Conservation (phyloP, 2,888 invertebrate genomes). For the Acrocera orbiculus region DNA sequence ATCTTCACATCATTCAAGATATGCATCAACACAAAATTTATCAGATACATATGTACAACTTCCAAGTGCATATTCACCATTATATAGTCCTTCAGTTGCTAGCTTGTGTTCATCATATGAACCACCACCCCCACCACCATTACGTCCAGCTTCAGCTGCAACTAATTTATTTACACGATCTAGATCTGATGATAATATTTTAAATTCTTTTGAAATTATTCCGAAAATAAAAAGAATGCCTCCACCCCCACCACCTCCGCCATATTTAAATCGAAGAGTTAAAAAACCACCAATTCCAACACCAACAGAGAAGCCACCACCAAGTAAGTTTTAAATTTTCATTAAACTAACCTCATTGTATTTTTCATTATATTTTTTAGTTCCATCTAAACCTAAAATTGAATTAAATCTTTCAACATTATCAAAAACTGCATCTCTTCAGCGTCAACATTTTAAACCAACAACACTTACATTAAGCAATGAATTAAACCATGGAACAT, state of each 20-base stretch:
- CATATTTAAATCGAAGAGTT: conserved; percentile 29
- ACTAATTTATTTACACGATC: conserved; percentile 44
- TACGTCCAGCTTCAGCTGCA: conserved; percentile 31
- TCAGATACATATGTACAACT: conserved; percentile 57
- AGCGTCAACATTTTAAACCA: conserved; percentile 36
- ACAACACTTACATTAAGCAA: conserved; percentile 26
- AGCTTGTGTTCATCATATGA: conserved; percentile 46
- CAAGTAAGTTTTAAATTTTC: conserved; percentile 22
- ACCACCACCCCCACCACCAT: conserved; percentile 47
- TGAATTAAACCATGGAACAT: conserved; percentile 14
- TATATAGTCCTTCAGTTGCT: conserved; percentile 47
- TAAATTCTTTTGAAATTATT: conserved; percentile 44
- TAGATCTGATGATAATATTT: conserved; percentile 65
- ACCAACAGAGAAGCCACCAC: conserved; percentile 31
- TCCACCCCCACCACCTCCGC: conserved; percentile 40
- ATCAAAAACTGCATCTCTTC: no score
- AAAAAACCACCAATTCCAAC: conserved; percentile 35
- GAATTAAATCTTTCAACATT: not conserved
- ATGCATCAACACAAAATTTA: conserved; percentile 65
- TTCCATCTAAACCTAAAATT: conserved; percentile 21
- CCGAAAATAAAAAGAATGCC: conserved; percentile 36
- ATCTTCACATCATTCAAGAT: conserved; percentile 48
- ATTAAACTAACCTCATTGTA: not conserved
- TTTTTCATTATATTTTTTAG: conserved; percentile 14
- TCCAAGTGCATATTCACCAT: conserved; percentile 39